Evolutionary conservation across 2,113 vertebrate species (phyloP), one percentile per base, ranked within the genome.

Genomic region (Tyrannus savana): DNA sequence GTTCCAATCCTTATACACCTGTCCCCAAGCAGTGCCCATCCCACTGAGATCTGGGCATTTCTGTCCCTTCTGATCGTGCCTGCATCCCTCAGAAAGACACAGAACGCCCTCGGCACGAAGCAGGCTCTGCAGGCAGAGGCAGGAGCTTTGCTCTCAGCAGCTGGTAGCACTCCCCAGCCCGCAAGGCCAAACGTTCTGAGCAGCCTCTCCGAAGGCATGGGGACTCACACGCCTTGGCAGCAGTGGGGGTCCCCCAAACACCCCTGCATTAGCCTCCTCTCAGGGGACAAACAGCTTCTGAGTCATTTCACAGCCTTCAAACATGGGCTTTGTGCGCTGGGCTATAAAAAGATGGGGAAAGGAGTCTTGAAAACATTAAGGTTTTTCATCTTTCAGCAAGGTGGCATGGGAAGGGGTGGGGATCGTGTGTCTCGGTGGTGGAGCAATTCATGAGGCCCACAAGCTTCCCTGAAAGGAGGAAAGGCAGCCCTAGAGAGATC

Each of bases 401-500:
- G 92, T 78, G 76, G 83, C 85, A 72, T 22, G 74, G 92, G 73
- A 92, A 89, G 49, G 81, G 50, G 44, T 81, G 84, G 47, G 69
- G 73, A 92, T 68, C 50, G 0, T 90, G 58, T 72, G 71, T 76
- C 58, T 86, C 68, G 12, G 76, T 81, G 81, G 81, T 42, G 28
- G 78, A 90, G 52, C 94, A 68, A 94, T 94, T 93, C 84, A 55
- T 10, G 73, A 95, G 83, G 87, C 78, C 88, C 84, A 88, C 84
- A 72, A 77, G 89, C 76, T 81, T 73, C 79, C 79, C 90, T 90
- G 88, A 93, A 77, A 89, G 72, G 52, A 96, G 84, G 92, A 81
- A 92, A 95, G 76, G 88, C 92, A 93, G 86, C 87, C 94, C 95
- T 74, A 91, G 84, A 95, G 94, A 97, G 95, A 97, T 96, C 96